Conservation (phyloP, 2,797 vertebrate genomes). For the Hippoglossus hippoglossus region DNA sequence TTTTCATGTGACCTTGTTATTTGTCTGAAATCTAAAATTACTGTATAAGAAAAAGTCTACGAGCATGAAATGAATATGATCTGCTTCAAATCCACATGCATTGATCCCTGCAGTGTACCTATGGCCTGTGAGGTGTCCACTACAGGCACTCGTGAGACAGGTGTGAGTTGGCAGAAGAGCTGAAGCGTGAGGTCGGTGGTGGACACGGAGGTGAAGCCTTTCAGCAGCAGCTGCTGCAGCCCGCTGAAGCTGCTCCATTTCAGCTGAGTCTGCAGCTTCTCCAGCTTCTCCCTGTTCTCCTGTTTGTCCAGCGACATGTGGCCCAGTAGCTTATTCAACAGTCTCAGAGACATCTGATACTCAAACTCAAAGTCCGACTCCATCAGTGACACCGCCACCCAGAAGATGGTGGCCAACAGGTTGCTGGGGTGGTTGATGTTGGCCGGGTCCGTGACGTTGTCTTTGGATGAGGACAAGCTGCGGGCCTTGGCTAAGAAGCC, state of each 20-base stretch:
- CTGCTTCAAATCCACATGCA: background rate
- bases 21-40: no score
- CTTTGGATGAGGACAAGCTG: constrained; percentile 88
- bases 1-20: no score
- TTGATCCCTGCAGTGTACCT: constrained; percentile 79
- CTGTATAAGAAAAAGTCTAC: no score
- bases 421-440: constrained; percentile 95
- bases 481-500: constrained; percentile 85
- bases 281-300: constrained; percentile 95
- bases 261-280: constrained; percentile 95
- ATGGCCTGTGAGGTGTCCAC: constrained; percentile 97
- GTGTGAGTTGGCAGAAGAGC: constrained; percentile 94
- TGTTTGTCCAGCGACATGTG: constrained; percentile 93
- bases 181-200: constrained; percentile 96
- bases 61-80: background rate
- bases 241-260: constrained; percentile 95
- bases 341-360: constrained; percentile 94
- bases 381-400: constrained; percentile 97
- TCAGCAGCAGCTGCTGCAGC: constrained; percentile 95
- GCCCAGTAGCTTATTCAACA: constrained; percentile 91
- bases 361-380: constrained; percentile 99
- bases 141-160: constrained; percentile 92
- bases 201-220: constrained; percentile 96
- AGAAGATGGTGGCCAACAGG: constrained; percentile 96
- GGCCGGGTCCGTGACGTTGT: constrained; percentile 87